phyloP scores from a whole-genome alignment of 1,140 invertebrate genomes.

The Venturia canescens region DNA sequence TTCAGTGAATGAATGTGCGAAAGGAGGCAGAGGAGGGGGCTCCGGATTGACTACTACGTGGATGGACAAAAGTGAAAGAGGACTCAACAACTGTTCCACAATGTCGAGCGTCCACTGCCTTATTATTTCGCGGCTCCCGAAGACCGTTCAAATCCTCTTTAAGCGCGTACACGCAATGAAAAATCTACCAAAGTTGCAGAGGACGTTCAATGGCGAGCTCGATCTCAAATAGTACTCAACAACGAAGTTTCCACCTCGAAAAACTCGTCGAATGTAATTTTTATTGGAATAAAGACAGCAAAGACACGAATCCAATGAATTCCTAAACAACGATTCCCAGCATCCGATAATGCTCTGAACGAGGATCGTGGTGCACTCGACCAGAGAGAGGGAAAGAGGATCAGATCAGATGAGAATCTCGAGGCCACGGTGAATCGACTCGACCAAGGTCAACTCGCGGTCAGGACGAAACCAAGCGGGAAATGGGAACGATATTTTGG shows the following conservation, averaged over 20 bases:
- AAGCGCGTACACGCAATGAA: not conserved
- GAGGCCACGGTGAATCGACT: conserved; percentile 25
- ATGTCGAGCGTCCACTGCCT: too few species aligned
- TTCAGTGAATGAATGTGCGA: too few species aligned
- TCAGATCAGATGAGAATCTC: conserved; percentile 9
- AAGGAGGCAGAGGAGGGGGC: conserved; percentile 8
- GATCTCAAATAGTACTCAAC: not conserved
- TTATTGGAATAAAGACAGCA: not conserved
- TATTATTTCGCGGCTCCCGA: too few species aligned
- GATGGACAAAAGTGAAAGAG: too few species aligned
- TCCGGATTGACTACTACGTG: too few species aligned
- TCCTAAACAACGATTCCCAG: not conserved
- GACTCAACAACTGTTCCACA: too few species aligned
- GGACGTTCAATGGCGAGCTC: not conserved
- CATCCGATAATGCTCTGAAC: not conserved
- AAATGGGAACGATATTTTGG: conserved; percentile 35
- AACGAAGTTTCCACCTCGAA: not conserved
- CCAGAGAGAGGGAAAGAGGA: too few species aligned
- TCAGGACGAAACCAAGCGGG: not conserved
- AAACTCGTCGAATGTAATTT: not conserved
- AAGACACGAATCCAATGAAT: conserved; percentile 4
- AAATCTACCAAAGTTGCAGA: conserved; percentile 41
- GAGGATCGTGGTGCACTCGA: not conserved
- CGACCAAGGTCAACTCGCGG: conserved; percentile 33
- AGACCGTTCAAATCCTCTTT: too few species aligned